Conservation (phyloP, 2,113 vertebrate genomes). For the Sylvia atricapilla region DNA sequence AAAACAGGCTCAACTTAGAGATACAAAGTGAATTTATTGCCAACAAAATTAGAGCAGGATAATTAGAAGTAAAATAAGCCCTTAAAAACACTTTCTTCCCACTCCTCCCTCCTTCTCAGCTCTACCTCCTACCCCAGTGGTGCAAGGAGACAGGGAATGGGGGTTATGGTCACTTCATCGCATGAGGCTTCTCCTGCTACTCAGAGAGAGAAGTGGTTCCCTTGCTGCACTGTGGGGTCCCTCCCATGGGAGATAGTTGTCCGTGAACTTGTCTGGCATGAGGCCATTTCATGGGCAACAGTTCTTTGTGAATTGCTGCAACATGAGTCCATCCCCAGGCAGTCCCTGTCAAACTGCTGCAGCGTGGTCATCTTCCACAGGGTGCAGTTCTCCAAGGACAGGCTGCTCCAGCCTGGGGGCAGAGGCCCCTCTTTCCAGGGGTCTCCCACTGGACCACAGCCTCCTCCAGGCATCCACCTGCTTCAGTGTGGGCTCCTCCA, state of each 20-base stretch:
- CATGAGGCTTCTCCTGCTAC: background rate
- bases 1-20: background rate
- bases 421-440: background rate
- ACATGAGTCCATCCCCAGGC: background rate
- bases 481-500: background rate
- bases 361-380: fast-evolving
- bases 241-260: background rate
- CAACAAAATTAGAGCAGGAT: background rate
- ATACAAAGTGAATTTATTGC: background rate
- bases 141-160: fast-evolving
- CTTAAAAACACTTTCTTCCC: background rate
- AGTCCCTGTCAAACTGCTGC: background rate
- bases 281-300: background rate
- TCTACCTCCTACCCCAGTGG: background rate
- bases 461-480: background rate
- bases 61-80: background rate
- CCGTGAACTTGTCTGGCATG: fast-evolving
- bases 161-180: background rate
- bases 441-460: background rate
- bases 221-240: background rate
- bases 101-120: background rate
- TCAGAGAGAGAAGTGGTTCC: background rate
- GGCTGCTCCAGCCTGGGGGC: background rate
- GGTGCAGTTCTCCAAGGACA: background rate
- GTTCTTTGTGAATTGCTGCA: background rate